phyloP scores from a whole-genome alignment of 2,888 invertebrate species.

The Galeopsomyia nigrocyanea region DNA sequence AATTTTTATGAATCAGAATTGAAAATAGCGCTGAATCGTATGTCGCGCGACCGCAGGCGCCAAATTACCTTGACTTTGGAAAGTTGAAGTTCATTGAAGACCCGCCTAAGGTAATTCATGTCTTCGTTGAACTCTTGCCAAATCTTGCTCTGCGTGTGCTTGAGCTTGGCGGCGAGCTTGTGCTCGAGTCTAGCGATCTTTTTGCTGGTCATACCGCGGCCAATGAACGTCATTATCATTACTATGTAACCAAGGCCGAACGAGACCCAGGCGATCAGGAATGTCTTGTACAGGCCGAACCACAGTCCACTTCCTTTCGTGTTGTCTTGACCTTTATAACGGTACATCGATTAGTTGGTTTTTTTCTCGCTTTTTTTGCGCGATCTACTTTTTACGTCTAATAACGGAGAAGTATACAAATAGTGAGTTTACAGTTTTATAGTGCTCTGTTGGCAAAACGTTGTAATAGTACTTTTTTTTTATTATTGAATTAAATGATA shows the following conservation, averaged over 20 bases:
- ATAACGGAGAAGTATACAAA: no score
- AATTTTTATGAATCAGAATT: no score
- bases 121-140: slow-evolving; percentile 83
- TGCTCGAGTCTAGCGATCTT: slow-evolving; percentile 81
- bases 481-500: no score
- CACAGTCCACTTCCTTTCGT: slow-evolving; percentile 72
- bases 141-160: slow-evolving; percentile 83
- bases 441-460: no score
- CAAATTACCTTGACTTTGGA: slow-evolving; percentile 77
- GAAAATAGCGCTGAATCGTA: not conserved
- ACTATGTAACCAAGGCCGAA: slow-evolving; percentile 92
- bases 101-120: slow-evolving; percentile 79
- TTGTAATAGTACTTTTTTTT: no score
- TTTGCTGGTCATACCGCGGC: slow-evolving; percentile 83
- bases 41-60: not conserved
- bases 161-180: slow-evolving; percentile 82
- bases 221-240: slow-evolving; percentile 90
- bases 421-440: no score
- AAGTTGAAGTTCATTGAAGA: slow-evolving; percentile 86
- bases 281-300: slow-evolving; percentile 82
- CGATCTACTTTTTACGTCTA: no score
- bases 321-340: slow-evolving; percentile 63
- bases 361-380: no score
- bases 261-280: slow-evolving; percentile 89
- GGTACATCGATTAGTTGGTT: not conserved